Evolutionary conservation across 2,888 invertebrate genomes (phyloP), one percentile per base, ranked within the genome.

Genomic region (Clistopyga incitator): DNA sequence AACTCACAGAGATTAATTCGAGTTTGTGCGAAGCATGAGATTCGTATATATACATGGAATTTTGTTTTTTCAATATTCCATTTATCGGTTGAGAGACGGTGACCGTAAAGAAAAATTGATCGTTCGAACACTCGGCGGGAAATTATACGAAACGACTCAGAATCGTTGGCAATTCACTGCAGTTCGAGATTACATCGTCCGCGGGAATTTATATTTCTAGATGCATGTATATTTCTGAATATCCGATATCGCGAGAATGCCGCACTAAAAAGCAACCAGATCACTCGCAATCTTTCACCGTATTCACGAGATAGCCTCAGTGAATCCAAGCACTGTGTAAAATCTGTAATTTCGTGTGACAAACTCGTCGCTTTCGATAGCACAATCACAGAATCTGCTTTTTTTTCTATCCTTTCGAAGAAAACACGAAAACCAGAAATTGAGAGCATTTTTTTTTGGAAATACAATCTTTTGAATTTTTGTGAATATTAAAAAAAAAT

Each of bases 271-370:
- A 18, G 38, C 10, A 20, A 64, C 2, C 38, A 13, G 20, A 42
- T 45, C 65, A 45, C 23, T 18, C 38, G 18, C 45, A 64, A 42
- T 64, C 25, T 56, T 56, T 61, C 47, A 18, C 50, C 20, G 61
- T 61, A 50, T 74, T 74, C 64, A 74, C 50, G 74, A n/a, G n/a
- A 61, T 74, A 74, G 11, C 42, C 29, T 25, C 18, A 20, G 50
- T 34, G 50, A 74, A 74, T 34, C 20, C 34, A 61, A 23, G 18
- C 18, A 61, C 20, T 47, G 45, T 20, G 47, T 74, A 29, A 18
- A 74, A 64, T 47, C 34, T 74, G 29, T 74, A 61, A 74, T 74
- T 74, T 61, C 20, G 50, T 61, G 50, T 18, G 20, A 67, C 47
- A 47, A 61, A 61, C 45, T 23, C n/a, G 34, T 20, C 45, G 8